Evolutionary conservation across 2,888 invertebrate genomes (phyloP), one percentile per base, ranked within the genome.

Genomic region (Pristionchus exspectatus): DNA sequence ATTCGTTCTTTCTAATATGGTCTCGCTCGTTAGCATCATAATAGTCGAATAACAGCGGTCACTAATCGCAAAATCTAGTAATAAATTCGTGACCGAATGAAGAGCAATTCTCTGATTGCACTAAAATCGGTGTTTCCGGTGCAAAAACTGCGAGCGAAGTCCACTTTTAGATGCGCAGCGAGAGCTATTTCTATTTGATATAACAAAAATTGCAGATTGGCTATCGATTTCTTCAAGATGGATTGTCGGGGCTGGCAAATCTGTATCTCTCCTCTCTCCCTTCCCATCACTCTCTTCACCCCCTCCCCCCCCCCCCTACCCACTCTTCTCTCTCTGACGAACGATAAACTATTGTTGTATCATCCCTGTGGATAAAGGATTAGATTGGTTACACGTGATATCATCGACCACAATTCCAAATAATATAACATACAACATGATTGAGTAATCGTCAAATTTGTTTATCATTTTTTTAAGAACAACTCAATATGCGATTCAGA

Each of bases 181-280:
- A 21, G 7, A 72, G 30, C 16, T 72, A 72, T 12, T 33, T 33
- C 33, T 30, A 12, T 69, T 12, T 69, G 0, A n/a, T 14, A 12
- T 2, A 16, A 21, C 30, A 0, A 33, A 33, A 72, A 24, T 77
- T 44, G 21, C 38, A 77, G 77, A 77, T 77, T 77, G 44, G 44
- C 38, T 77, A 77, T 24, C 9, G 50, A n/a, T 24, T 81, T 50
- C 81, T 54, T 54, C 81, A 81, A 81, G 81, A 81, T 44, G 81
- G 81, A 81, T 54, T 81, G 81, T 81, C 81, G 81, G 81, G 81
- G 81, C 81, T 81, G 81, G 81, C 81, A 50, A 50, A 81, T 81
- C 81, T 81, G 81, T 54, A 50, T 50, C 81, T 81, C 81, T 81
- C 50, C 50, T 30, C 74, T 44, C 74, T 44, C 74, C 74, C 69